Evolutionary conservation across 2,113 vertebrate species (phyloP).

Genomic region (Mesitornis unicolor): DNA sequence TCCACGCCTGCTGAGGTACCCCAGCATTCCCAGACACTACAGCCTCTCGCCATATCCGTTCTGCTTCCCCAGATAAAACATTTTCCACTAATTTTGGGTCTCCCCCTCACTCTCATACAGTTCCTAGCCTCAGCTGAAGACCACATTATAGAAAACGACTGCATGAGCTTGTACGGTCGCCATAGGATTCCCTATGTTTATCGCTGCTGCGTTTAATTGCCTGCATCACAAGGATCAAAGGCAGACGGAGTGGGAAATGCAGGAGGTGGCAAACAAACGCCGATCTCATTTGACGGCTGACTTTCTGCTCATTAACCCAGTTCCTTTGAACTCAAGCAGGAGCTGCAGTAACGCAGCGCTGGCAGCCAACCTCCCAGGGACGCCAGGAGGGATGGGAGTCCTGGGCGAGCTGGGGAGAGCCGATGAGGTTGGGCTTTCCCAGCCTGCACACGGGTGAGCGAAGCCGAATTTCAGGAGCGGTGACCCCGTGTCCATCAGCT

Average conservation of each 20-base stretch:
- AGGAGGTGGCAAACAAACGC: not conserved
- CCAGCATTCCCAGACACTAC: not conserved
- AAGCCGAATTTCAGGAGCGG: not conserved
- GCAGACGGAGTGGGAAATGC: not conserved
- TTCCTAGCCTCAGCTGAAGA: not conserved
- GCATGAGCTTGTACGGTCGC: not conserved
- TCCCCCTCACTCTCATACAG: not conserved
- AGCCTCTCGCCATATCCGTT: not conserved
- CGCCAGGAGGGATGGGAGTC: not conserved
- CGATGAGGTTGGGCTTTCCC: not conserved
- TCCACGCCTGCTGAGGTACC: not conserved
- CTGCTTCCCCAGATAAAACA: not conserved
- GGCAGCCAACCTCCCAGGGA: not conserved
- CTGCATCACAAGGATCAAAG: not conserved
- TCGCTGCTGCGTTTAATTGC: not conserved
- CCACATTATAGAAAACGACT: not conserved
- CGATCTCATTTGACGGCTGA: not conserved
- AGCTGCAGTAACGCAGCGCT: not conserved
- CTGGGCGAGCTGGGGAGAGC: not conserved
- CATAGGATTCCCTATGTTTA: not conserved
- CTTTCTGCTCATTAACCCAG: conserved; percentile 24
- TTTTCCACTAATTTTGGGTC: not conserved
- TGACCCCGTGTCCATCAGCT: not conserved
- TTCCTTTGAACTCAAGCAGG: conserved; percentile 26
- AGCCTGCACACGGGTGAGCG: rapidly evolving